Evolutionary conservation across 2,797 vertebrate species (phyloP).

Genomic region (Petrocephalus sullivani): DNA sequence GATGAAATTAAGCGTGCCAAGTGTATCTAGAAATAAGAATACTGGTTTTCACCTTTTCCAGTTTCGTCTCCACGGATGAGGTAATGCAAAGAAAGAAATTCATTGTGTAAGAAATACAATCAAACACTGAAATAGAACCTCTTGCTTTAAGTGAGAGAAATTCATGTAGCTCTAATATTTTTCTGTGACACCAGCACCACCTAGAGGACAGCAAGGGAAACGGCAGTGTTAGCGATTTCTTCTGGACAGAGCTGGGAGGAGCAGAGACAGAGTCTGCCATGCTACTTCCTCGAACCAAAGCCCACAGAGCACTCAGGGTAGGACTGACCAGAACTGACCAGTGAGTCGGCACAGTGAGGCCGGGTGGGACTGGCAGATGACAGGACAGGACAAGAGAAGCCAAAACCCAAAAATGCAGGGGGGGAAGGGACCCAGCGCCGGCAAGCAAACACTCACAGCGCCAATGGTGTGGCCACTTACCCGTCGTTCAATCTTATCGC

Average conservation of each 20-base stretch:
- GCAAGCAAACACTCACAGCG: constrained; percentile 51
- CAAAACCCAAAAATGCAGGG: constrained; percentile 60
- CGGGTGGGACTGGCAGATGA: constrained; percentile 22
- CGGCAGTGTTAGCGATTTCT: not conserved
- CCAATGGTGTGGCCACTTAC: constrained; percentile 74
- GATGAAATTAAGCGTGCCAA: not conserved
- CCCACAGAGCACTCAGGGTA: constrained; percentile 32
- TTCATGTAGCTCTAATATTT: not conserved
- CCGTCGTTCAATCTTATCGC: constrained; percentile 98
- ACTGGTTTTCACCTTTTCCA: constrained; percentile 61
- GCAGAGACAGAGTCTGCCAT: constrained; percentile 26
- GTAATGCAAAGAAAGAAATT: constrained; percentile 48
- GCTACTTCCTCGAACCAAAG: constrained; percentile 34
- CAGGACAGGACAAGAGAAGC: constrained; percentile 49
- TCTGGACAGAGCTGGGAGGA: constrained; percentile 7
- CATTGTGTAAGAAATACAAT: constrained; percentile 27
- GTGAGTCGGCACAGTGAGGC: constrained; percentile 22
- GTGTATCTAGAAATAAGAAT: constrained; percentile 4
- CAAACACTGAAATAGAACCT: constrained; percentile 29
- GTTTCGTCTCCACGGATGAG: constrained; percentile 59
- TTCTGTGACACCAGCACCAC: constrained; percentile 22
- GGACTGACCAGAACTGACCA: constrained; percentile 16
- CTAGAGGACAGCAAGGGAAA: constrained; percentile 34
- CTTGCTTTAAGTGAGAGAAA: not conserved
- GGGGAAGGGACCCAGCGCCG: constrained; percentile 45